Evolutionary conservation across 64 coral and sea anemone species (phyloP).

Genomic region (Acropora yongei): DNA sequence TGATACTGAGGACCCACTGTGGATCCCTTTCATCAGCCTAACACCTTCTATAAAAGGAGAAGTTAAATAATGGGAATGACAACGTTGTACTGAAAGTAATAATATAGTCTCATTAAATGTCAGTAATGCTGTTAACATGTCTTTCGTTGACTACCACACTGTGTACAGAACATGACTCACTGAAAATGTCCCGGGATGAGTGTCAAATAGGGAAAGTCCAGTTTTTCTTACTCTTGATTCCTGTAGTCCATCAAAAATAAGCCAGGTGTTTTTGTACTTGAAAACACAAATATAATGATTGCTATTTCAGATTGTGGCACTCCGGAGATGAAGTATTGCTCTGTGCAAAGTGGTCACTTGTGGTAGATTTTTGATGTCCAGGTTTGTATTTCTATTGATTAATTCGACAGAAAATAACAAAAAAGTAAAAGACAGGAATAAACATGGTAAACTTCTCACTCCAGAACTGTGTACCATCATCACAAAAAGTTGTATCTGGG

Average conservation of each 20-base stretch:
- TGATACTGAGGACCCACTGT: too few species aligned
- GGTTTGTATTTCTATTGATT: too few species aligned
- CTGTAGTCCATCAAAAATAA: slow-evolving; percentile 56
- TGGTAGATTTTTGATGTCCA: slow-evolving; percentile 40
- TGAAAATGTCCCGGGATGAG: slow-evolving; percentile 45
- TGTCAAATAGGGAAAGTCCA: slow-evolving; percentile 48
- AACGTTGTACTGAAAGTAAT: too few species aligned
- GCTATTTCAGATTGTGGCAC: slow-evolving; percentile 60
- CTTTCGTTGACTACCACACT: too few species aligned
- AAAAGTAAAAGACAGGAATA: slow-evolving; percentile 21
- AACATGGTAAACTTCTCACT: slow-evolving; percentile 39
- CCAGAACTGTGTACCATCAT: slow-evolving; percentile 56
- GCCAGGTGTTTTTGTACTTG: slow-evolving; percentile 32
- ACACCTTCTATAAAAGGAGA: too few species aligned
- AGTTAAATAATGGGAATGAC: too few species aligned
- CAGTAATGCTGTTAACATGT: too few species aligned
- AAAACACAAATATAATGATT: slow-evolving; percentile 39
- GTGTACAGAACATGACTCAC: slow-evolving; percentile 43
- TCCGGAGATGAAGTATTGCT: slow-evolving; percentile 36
- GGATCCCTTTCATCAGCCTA: too few species aligned
- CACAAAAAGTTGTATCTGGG: slow-evolving; percentile 37
- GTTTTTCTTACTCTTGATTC: slow-evolving; percentile 40
- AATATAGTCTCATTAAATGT: too few species aligned
- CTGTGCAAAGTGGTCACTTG: slow-evolving; percentile 28
- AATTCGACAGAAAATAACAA: too few species aligned